A percentile compares a stretch with the other conserved stretches of the same genome.
phyloP scores from a whole-genome alignment of 1,140 invertebrate genomes.

The Babylonia areolata region DNA sequence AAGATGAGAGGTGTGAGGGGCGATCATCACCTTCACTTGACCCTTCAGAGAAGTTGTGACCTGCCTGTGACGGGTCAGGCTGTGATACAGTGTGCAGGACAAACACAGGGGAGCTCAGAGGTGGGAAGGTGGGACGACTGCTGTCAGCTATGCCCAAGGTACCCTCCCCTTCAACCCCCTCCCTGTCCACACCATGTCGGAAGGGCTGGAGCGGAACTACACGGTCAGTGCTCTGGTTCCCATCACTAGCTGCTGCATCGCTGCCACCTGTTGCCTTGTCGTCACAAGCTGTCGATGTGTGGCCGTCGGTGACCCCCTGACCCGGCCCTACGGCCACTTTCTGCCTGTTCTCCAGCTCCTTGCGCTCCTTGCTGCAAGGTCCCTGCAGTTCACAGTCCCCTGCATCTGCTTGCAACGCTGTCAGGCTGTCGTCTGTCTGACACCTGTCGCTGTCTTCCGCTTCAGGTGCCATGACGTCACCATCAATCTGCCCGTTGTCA shows the following conservation, averaged over 20 bases:
- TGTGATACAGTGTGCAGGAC: background rate
- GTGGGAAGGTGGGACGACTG: background rate
- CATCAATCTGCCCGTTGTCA: background rate
- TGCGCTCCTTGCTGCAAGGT: background rate
- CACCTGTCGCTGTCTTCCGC: background rate
- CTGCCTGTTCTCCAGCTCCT: background rate
- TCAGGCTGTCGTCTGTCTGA: background rate
- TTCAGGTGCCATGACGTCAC: background rate
- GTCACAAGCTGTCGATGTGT: too few relatives aligned
- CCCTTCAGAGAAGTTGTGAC: too few relatives aligned
- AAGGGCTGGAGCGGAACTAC: background rate
- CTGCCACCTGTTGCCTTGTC: background rate
- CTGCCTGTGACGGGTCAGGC: background rate
- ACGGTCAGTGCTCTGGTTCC: too few relatives aligned
- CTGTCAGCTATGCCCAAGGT: background rate
- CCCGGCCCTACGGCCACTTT: background rate
- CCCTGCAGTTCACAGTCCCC: background rate
- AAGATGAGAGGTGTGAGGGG: too few relatives aligned
- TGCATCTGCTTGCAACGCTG: background rate
- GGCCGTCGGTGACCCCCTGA: too few relatives aligned
- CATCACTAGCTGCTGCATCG: background rate
- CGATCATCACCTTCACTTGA: too few relatives aligned
- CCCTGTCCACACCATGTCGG: constrained; percentile 3
- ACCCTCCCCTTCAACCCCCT: background rate
- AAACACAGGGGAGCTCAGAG: background rate